Percentiles rank a stretch among this genome's conserved stretches.
Conservation (phyloP, 2,113 vertebrate species). For the Nothoprocta pentlandii region DNA sequence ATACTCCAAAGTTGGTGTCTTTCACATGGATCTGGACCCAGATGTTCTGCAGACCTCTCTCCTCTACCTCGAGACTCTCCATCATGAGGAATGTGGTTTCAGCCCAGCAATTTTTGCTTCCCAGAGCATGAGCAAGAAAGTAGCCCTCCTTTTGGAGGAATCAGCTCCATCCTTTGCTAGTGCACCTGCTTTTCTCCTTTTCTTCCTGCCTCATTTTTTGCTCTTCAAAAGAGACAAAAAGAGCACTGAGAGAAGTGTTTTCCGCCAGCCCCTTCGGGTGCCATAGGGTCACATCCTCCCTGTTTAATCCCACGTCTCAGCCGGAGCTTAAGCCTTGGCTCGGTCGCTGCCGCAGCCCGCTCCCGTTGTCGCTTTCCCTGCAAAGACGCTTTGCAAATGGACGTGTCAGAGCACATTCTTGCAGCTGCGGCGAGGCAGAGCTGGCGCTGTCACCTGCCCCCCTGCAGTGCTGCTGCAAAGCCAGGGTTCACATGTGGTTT, state of each 20-base stretch:
- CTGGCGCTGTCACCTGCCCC: rapidly evolving
- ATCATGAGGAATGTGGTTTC: background rate
- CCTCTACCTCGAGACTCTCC: rapidly evolving
- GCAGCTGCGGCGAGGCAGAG: background rate
- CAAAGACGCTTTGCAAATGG: background rate
- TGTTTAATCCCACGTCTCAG: background rate
- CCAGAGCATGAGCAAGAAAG: background rate
- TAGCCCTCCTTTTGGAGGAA: background rate
- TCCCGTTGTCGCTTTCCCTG: background rate
- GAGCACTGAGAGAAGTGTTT: background rate
- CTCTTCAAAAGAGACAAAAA: background rate
- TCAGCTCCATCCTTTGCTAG: rapidly evolving
- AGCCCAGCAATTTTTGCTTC: background rate
- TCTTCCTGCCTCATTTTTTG: background rate
- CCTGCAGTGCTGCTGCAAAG: background rate
- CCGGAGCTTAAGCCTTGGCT: background rate
- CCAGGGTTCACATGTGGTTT: background rate
- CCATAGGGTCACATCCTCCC: background rate
- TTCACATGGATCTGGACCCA: background rate
- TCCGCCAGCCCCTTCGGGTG: background rate
- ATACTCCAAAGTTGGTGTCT: rapidly evolving
- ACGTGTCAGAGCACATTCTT: background rate
- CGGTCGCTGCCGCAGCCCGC: background rate
- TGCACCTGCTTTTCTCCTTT: background rate
- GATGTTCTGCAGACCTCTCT: background rate